These are phyloP conservation scores for Cassiopea andromeda DNA, from an alignment of 30 jellyfish, hydroid and myxozoan genomes.

Conservation along the genomic window DNA sequence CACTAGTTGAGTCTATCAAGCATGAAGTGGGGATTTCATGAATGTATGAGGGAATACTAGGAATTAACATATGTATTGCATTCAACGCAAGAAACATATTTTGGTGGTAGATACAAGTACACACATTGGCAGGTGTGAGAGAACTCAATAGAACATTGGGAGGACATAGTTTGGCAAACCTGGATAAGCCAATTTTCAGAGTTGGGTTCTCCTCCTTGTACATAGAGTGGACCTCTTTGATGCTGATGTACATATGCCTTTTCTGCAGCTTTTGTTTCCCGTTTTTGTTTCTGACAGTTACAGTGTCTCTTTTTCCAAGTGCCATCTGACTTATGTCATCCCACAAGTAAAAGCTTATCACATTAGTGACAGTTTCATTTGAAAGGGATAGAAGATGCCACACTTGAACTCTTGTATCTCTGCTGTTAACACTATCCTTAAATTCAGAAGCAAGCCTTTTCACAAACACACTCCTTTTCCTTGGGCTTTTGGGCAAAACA, in stretches of 20 bases:
- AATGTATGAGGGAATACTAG: slow-evolving; percentile 18
- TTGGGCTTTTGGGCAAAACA: slow-evolving; percentile 30
- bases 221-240: slow-evolving; percentile 37
- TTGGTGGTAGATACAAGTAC: slow-evolving; percentile 38
- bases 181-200: slow-evolving; percentile 23
- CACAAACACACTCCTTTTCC: slow-evolving; percentile 16
- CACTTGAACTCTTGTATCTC: neutral
- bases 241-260: slow-evolving; percentile 49
- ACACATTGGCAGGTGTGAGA: slow-evolving; percentile 29
- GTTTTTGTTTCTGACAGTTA: slow-evolving; percentile 37
- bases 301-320: slow-evolving; percentile 69
- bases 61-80: neutral
- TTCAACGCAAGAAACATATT: slow-evolving; percentile 45
- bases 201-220: slow-evolving; percentile 59
- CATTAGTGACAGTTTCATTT: slow-evolving; percentile 7
- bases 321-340: slow-evolving; percentile 63
- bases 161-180: slow-evolving; percentile 54
- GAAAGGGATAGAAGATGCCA: slow-evolving; percentile 8
- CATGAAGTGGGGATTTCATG: slow-evolving; percentile 39
- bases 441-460: slow-evolving; percentile 32
- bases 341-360: slow-evolving; percentile 26
- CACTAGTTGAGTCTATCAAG: slow-evolving; percentile 48
- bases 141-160: slow-evolving; percentile 27
- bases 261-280: slow-evolving; percentile 36
- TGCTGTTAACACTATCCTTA: neutral